These are phyloP conservation scores for Limnothrissa miodon DNA, from an alignment of 2,113 vertebrate species.

Conservation along the genomic window DNA sequence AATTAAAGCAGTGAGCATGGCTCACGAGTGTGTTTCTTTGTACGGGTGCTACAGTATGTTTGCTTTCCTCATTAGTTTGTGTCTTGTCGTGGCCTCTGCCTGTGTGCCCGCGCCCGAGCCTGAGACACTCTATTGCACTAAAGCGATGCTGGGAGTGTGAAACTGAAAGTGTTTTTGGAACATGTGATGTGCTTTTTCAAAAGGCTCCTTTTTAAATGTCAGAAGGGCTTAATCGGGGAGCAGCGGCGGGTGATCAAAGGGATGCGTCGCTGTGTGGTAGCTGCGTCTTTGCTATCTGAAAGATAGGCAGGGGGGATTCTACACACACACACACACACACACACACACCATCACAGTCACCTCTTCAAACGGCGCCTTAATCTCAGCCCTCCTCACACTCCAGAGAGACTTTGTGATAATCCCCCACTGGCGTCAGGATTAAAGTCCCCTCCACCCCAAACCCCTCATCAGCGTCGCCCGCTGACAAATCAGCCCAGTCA, in stretches of 20 bases:
- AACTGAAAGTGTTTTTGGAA: not conserved
- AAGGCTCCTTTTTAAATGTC: not conserved
- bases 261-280: not conserved
- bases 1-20: not conserved
- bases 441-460: not conserved
- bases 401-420: not conserved
- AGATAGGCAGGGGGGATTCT: not conserved
- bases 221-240: not conserved
- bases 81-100: too few relatives aligned
- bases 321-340: not conserved
- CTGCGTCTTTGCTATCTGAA: not conserved
- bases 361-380: not conserved
- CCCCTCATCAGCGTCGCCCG: not conserved
- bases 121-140: not conserved
- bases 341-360: not conserved
- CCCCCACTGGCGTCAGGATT: not conserved
- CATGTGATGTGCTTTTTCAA: not conserved
- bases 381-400: not conserved
- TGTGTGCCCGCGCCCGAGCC: too few relatives aligned
- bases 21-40: not conserved
- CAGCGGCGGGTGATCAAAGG: not conserved
- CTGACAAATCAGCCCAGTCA: not conserved
- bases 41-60: not conserved
- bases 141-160: not conserved
- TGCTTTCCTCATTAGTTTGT: too few relatives aligned